Evolutionary conservation across 2,888 invertebrate species (phyloP).

Genomic region (Abrostola triplasia): DNA sequence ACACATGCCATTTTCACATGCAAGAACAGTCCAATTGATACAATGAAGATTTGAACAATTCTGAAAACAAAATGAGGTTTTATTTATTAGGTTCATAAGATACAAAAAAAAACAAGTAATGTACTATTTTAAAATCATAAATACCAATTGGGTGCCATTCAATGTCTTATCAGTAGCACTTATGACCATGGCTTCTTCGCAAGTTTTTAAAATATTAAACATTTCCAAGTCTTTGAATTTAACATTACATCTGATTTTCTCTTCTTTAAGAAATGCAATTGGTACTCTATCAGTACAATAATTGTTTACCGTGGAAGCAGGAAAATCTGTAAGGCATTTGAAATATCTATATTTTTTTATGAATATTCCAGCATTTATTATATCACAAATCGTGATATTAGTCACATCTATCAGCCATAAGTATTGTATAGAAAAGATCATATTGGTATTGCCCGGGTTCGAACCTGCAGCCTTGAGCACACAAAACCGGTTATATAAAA

Average conservation of each 20-base stretch:
- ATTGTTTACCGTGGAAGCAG: constrained; percentile 68
- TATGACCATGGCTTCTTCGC: constrained; percentile 68
- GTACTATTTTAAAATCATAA: constrained; percentile 6
- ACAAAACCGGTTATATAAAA: too few species aligned
- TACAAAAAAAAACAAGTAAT: background rate
- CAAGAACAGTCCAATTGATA: constrained; percentile 74
- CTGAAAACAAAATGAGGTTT: constrained; percentile 66
- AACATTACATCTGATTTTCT: constrained; percentile 71
- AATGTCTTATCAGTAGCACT: constrained; percentile 69
- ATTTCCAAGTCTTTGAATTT: constrained; percentile 78
- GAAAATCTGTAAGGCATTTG: constrained; percentile 73
- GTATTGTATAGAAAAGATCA: too few species aligned
- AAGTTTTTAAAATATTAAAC: constrained; percentile 70
- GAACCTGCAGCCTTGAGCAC: too few species aligned
- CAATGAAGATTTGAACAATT: constrained; percentile 78
- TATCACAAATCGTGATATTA: too few species aligned
- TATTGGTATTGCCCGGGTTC: too few species aligned
- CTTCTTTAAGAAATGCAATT: constrained; percentile 73
- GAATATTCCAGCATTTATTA: background rate
- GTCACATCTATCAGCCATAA: too few species aligned
- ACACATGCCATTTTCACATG: constrained; percentile 70
- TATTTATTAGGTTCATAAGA: background rate
- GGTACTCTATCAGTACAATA: constrained; percentile 74
- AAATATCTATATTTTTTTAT: constrained; percentile 9
- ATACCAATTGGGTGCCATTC: constrained; percentile 73